Evolutionary conservation across 2,113 vertebrate species (phyloP), one percentile per base, ranked within the genome.

Genomic region (Rutilus rutilus): DNA sequence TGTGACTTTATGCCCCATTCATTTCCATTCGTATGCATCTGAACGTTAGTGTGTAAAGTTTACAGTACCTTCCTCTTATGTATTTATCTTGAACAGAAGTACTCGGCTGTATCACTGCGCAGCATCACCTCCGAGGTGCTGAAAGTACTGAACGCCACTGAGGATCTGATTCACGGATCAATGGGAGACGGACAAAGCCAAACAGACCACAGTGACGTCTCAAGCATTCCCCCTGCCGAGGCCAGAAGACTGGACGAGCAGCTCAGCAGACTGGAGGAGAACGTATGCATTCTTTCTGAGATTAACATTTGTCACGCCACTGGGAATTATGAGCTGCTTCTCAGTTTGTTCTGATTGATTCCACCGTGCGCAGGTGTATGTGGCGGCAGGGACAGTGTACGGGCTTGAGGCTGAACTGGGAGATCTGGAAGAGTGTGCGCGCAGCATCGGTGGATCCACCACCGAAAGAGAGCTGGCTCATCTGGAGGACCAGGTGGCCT

Each of bases 71-170:
- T 64, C 1, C 4, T 80, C 12, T 45, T 45, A 17, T 47, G 14
- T 60, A 1, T 89, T 57, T 76, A 60, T 54, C 33, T 1, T 85
- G 79, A 93, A 93, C 90, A 99, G 98, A 97, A 97, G 90, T 97
- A 96, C 92, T 98, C 98, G 50, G 98, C 97, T 23, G 95, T 94
- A 88, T 98, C 97, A 91, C 96, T 99, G 93, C 94, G 97, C 93
- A 97, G 95, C 93, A 97, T 99, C 93, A 99, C 98, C 92, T 97
- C 97, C 25, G 97, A 99, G 93, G 96, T 99, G 86, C 94, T 99
- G 88, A 98, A 96, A 91, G 97, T 99, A 90, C 96, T 99, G 90
- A 99, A 98, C 0, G 96, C 97, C 90, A 98, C 98, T 0, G 98
- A 99, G 90, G 97, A 99, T 76, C 92, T 99, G 87, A 96, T 99